These are phyloP conservation scores for Dascillus cervinus DNA, from an alignment of 2,888 invertebrate genomes.

Conservation along the genomic window DNA sequence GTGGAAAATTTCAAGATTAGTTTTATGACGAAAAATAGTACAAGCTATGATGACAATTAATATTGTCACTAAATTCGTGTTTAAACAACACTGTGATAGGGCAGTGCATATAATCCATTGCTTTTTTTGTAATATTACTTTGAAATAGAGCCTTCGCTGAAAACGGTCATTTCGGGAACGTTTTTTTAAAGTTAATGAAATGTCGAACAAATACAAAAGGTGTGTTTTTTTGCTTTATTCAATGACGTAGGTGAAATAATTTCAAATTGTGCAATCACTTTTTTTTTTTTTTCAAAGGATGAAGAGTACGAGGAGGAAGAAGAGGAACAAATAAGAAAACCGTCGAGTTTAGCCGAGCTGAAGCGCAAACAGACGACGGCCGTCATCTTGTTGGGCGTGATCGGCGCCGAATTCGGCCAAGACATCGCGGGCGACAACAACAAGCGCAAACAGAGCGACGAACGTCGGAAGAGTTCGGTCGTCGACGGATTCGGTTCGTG, in stretches of 20 bases:
- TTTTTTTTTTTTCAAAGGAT: conserved; percentile 44
- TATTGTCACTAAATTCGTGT: too few relatives aligned
- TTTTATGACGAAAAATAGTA: too few relatives aligned
- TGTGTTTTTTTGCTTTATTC: background rate
- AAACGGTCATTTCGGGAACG: too few relatives aligned
- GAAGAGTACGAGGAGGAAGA: conserved; percentile 78
- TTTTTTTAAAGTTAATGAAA: too few relatives aligned
- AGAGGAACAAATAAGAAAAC: conserved; percentile 78
- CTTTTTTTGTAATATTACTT: too few relatives aligned
- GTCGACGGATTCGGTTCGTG: conserved; percentile 61
- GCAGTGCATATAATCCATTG: too few relatives aligned
- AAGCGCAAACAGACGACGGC: conserved; percentile 95
- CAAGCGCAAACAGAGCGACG: conserved; percentile 51
- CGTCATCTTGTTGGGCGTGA: conserved; percentile 91
- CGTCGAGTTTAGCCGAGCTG: conserved; percentile 76
- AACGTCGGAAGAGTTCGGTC: conserved; percentile 68
- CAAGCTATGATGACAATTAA: too few relatives aligned
- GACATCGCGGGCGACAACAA: conserved; percentile 67
- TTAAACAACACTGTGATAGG: too few relatives aligned
- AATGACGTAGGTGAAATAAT: background rate
- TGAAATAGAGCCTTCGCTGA: too few relatives aligned
- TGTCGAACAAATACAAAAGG: too few relatives aligned
- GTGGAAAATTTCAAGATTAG: too few relatives aligned
- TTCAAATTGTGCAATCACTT: background rate
- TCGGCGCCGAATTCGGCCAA: conserved; percentile 97